Base-by-base conservation (phyloP, 2,113 vertebrate genomes). In the Bujurquina vittata region DNA sequence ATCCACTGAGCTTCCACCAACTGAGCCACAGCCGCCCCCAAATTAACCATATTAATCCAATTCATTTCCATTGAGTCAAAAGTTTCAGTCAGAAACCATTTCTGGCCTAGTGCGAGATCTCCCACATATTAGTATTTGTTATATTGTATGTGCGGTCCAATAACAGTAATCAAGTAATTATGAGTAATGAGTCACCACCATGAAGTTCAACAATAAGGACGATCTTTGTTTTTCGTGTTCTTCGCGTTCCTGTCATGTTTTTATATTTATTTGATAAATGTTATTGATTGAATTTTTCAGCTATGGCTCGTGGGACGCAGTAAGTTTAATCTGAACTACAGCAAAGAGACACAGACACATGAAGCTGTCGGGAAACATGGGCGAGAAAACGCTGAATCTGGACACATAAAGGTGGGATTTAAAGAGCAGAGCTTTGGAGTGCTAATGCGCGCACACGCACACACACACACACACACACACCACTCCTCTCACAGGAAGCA, bases 401-500 rank as follows among this genome's bases (percentile, higher is more conserved):
- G 29, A 23, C 29, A 52, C 20, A 31, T 52, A 72, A 52, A 7
- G 4, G 22, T 43, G 65, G 31, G 43, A 72, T 31, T 72, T 52
- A 72, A 52, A 72, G 23, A 72, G 17, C 43, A 72, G 31, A 52
- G 65, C 43, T 72, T 20, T 46, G 43, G 65, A 29, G 65, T 52
- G 20, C 52, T 72, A n/a, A 54, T 54, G 26, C 18, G 54, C 10
- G 31, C 65, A 52, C 26, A 52, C 46, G n/a, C 46, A 49, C 65
- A 49, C n/a, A 77, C 56, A 67, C 15, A 23, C 67, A 26, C 60
- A 59, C 37, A 7, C 26, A 6, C 49, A 54, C 29, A 49, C 57
- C 18, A 49, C 10, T 65, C 76, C 81, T 79, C 86, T 81, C 81
- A 84, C 79, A 60, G 58, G 63, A 85, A 73, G 86, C 81, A 76